Evolutionary conservation across 2,888 invertebrate genomes (phyloP), one percentile per base, ranked within the genome.

Genomic region (Trimorus sp.): DNA sequence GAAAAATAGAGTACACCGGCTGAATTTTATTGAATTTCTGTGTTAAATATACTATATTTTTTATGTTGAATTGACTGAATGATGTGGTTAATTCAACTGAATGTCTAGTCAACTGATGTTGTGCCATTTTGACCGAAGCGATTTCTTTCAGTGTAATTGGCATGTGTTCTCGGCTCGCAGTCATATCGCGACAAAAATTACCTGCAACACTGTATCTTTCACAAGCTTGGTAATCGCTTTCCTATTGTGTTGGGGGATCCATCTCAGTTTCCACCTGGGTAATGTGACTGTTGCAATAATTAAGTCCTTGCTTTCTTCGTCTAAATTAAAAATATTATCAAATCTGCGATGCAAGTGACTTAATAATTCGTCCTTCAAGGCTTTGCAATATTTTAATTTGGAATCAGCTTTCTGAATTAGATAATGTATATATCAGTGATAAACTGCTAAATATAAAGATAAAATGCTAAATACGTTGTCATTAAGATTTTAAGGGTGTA

Each of bases 241-340:
- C 6, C 5, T 12, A 36, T 58, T 38, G 4, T 58, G 5, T 11
- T 38, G 8, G 0, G 59, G 59, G 9, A 60, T 15, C 59, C 59
- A 60, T 37, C 42, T 60, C 14, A 40, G 9, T 42, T 60, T 60
- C 59, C 59, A 60, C 37, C 16, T 60, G 7, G 59, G 59, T 1
- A 42, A 15, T 7, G 15, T 40, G 7, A 60, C 42, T 11, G 59
- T 7, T 7, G 42, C 59, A 8, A 60, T 60, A 7, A 60, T 42
- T 12, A 15, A 4, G 16, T 60, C 40, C 7, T 60, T 40, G 16
- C 14, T 7, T 3, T 42, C 16, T 11, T 40, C 42, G n/a, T 60
- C 42, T 8, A 60, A 15, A 8, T 60, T 3, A 42, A 60, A 60
- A 9, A 60, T 38, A 12, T 60, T 12, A 1, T 40, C 15, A 15